phyloP scores from a whole-genome alignment of 2,113 vertebrate genomes.

The Erythrocercus mccallii region DNA sequence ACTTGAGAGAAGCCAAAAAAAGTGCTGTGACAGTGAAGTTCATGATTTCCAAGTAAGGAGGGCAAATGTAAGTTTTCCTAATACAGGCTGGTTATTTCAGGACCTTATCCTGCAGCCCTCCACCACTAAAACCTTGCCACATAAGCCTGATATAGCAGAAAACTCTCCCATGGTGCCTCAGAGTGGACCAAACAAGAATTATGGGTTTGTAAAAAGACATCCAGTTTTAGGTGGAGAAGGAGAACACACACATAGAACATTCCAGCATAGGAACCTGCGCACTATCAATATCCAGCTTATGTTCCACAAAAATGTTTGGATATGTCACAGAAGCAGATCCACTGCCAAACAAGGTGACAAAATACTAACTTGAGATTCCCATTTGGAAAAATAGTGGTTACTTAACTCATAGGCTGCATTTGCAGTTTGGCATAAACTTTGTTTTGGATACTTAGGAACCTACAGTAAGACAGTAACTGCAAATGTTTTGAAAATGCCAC shows the following conservation, averaged over 20 bases:
- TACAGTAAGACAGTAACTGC: not conserved
- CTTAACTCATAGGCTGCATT: not conserved
- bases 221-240: not conserved
- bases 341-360: not conserved
- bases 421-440: not conserved
- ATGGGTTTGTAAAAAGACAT: not conserved
- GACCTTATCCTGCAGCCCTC: not conserved
- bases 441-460: not conserved
- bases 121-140: not conserved
- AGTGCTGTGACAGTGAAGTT: not conserved
- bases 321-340: not conserved
- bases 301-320: not conserved
- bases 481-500: not conserved
- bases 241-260: not conserved
- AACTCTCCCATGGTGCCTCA: not conserved
- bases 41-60: not conserved
- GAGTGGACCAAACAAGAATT: not conserved
- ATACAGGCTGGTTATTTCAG: not conserved
- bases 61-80: not conserved
- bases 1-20: not conserved
- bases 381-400: not conserved
- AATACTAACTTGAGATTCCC: not conserved
- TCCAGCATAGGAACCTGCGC: rapidly evolving
- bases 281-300: not conserved
- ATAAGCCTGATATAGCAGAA: not conserved